Evolutionary conservation across 2,797 vertebrate species (phyloP), one percentile per base, ranked within the genome.

Genomic region (Falco cherrug): DNA sequence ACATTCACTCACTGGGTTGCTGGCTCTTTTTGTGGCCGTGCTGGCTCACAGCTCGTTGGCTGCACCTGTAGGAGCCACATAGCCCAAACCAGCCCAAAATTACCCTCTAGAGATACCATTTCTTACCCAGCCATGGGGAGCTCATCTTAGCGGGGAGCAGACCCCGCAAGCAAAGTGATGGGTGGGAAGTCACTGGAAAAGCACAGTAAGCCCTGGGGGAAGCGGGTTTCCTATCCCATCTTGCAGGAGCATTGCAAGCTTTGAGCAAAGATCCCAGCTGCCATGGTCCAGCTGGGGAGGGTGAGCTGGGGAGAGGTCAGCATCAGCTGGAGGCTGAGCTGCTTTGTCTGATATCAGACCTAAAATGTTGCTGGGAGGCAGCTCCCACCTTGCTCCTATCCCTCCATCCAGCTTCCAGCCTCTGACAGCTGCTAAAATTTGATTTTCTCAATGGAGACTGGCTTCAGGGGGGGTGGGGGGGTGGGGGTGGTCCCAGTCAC

Each of bases 131-230:
- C 51, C 16, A 1, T 1, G 5, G 16, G 65, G 41, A 65, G 17
- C 47, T 92, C 0, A 0, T 70, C 33, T 24, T 2, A 0, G 16
- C 4, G 7, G 35, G 21, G 37, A 59, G 14, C 25, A 77, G 76
- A 88, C 4, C n/a, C 50, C 1, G 1, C 59, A 87, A 68, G 70
- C 2, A 5, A 50, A 70, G 35, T 13, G 13, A 12, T 70, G 26
- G 13, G 8, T 86, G 29, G 47, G 15, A 33, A 75, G 16, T 76
- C 45, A 20, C 35, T 60, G 54, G 47, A 61, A 73, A 83, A 65
- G 4, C 41, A 4, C 4, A 1, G 5, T 0, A 3, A 80, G 13
- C 22, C 21, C 7, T 5, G 4, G 9, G 28, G 7, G 21, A 11
- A 57, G 43, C 21, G 22, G 20, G 25, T 88, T 87, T 83, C 31